Conservation (phyloP, 2,888 invertebrate species). For the Coenonympha glycerion region DNA sequence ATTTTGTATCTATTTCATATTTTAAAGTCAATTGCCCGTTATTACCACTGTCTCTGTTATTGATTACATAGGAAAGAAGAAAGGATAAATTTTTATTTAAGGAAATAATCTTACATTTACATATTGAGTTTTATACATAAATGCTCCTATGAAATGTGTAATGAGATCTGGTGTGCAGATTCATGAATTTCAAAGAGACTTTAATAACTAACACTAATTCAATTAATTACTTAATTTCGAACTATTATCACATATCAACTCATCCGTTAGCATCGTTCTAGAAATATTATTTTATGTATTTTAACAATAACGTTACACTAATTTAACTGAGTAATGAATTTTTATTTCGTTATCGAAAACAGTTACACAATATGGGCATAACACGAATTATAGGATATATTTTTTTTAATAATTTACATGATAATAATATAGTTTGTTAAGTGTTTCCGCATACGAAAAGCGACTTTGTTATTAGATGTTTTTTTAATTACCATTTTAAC, state of each 20-base stretch:
- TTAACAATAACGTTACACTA: constrained; percentile 11
- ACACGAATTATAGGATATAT: constrained; percentile 13
- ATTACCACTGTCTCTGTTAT: too few relatives aligned
- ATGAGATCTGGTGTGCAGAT: constrained; percentile 41
- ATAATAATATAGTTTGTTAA: constrained; percentile 13
- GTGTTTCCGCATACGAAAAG: constrained; percentile 17
- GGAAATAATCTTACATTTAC: too few relatives aligned
- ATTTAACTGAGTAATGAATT: constrained; percentile 10
- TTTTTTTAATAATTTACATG: constrained; percentile 15
- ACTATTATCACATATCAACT: constrained; percentile 68
- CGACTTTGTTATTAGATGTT: constrained; percentile 25
- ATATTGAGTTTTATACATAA: constrained; percentile 42
- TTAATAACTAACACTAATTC: constrained; percentile 25
- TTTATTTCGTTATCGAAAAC: constrained; percentile 5
- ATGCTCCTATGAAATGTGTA: constrained; percentile 62
- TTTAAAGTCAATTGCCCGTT: too few relatives aligned
- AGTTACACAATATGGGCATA: constrained; percentile 6
- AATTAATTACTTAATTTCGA: constrained; percentile 42
- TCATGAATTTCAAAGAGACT: constrained; percentile 16
- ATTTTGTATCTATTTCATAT: too few relatives aligned
- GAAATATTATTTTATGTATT: constrained; percentile 20
- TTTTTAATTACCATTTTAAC: constrained; percentile 43
- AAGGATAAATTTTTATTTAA: too few relatives aligned
- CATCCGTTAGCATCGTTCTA: constrained; percentile 41
- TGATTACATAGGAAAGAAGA: too few relatives aligned